Evolutionary conservation across 2,888 invertebrate species (phyloP).

Genomic region (Erebia palarica): DNA sequence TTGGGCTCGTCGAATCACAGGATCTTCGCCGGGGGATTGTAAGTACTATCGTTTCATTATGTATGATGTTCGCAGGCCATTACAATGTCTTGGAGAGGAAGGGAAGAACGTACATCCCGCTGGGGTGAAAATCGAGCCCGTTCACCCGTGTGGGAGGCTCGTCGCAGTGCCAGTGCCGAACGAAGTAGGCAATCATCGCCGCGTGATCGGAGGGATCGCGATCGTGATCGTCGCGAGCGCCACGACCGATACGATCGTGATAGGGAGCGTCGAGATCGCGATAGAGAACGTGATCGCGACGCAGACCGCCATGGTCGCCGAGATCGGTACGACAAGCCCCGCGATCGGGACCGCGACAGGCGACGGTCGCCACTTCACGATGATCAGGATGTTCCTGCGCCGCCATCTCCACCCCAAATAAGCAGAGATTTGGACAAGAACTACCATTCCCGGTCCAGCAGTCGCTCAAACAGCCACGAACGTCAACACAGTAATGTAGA

Average conservation of each 20-base stretch:
- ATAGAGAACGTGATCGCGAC: slow-evolving; percentile 50
- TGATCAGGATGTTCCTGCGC: slow-evolving; percentile 55
- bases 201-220: slow-evolving; percentile 49
- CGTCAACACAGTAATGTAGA: slow-evolving; percentile 46
- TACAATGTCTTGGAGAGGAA: slow-evolving; percentile 74
- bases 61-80: slow-evolving; percentile 71
- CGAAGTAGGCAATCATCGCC: slow-evolving; percentile 49
- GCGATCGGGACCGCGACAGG: slow-evolving; percentile 47
- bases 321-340: slow-evolving; percentile 48
- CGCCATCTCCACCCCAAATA: slow-evolving; percentile 70
- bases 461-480: slow-evolving; percentile 55
- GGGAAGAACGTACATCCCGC: slow-evolving; percentile 64
- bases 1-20: slow-evolving; percentile 38
- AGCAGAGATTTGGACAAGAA: slow-evolving; percentile 47
- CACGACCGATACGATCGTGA: slow-evolving; percentile 48
- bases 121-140: slow-evolving; percentile 63
- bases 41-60: slow-evolving; percentile 63
- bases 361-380: slow-evolving; percentile 48
- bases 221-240: slow-evolving; percentile 53
- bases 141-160: slow-evolving; percentile 67
- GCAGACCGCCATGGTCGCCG: slow-evolving; percentile 50
- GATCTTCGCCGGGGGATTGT: slow-evolving; percentile 52
- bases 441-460: slow-evolving; percentile 46
- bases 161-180: slow-evolving; percentile 59
- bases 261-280: slow-evolving; percentile 48